Conservation (phyloP, 1,140 invertebrate genomes). For the Danaus plexippus region DNA sequence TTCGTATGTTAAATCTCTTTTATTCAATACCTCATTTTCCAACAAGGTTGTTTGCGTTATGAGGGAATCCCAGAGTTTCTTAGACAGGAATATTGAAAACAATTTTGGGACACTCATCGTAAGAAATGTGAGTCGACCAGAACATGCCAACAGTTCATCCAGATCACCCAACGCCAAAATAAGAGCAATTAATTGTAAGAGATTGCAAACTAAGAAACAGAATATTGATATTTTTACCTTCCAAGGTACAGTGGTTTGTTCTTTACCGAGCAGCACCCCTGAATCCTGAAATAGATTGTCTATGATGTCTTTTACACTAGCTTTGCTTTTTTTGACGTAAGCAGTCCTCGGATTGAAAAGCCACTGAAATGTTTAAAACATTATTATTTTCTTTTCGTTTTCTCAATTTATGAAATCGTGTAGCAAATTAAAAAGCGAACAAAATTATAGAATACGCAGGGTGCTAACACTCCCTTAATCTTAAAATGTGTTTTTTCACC, state of each 20-base stretch:
- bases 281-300: no score
- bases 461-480: no score
- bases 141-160: slow-evolving; percentile 40
- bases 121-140: slow-evolving; percentile 44
- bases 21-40: slow-evolving; percentile 30
- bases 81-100: slow-evolving; percentile 21
- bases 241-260: slow-evolving; percentile 6
- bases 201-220: slow-evolving; percentile 30
- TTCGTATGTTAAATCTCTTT: slow-evolving; percentile 16
- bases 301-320: no score
- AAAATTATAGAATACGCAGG: no score
- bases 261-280: no score
- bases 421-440: no score
- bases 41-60: slow-evolving; percentile 26
- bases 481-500: no score
- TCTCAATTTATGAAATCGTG: no score
- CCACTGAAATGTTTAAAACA: no score
- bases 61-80: slow-evolving; percentile 29
- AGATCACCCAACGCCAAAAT: slow-evolving; percentile 30
- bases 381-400: no score
- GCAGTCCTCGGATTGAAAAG: no score
- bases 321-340: no score
- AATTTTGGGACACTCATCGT: slow-evolving; percentile 43
- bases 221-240: slow-evolving; percentile 26
- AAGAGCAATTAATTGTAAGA: slow-evolving; percentile 33